Percentiles rank a stretch among this genome's conserved stretches.
Conservation (phyloP, 2,113 vertebrate species). For the Dermatemys mawii region DNA sequence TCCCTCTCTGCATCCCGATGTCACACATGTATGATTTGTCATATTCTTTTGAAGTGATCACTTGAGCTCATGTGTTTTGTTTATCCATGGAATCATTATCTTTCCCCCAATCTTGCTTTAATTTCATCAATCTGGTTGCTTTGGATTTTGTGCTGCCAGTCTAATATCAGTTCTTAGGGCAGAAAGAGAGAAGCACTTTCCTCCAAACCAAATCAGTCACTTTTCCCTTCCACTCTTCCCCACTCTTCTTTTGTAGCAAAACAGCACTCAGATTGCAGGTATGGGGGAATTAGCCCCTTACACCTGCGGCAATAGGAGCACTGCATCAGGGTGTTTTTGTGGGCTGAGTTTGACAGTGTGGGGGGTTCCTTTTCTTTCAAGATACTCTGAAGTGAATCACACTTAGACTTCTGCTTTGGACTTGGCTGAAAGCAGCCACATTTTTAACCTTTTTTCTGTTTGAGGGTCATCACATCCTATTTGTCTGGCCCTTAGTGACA, state of each 20-base stretch:
- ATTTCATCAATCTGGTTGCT: not conserved
- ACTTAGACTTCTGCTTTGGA: fast-evolving
- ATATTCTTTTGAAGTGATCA: not conserved
- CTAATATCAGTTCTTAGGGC: not conserved
- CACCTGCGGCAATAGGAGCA: not conserved
- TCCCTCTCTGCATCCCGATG: not conserved
- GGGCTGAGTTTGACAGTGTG: not conserved
- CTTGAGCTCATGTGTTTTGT: not conserved
- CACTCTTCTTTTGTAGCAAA: not conserved
- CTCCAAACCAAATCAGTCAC: no score
- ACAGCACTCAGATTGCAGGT: not conserved
- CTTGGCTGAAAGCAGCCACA: not conserved
- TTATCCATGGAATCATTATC: not conserved
- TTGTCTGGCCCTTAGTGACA: not conserved
- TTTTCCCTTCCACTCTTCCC: no score
- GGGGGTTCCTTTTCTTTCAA: not conserved
- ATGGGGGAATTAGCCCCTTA: not conserved
- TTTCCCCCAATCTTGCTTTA: not conserved
- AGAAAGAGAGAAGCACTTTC: no score
- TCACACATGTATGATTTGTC: not conserved
- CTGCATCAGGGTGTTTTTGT: not conserved
- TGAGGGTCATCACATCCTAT: not conserved
- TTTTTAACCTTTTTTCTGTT: not conserved
- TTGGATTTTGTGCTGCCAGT: not conserved
- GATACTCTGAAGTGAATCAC: fast-evolving